A percentile compares a stretch with the other conserved stretches of the same genome.
Evolutionary conservation across 2,113 vertebrate species (phyloP).

Genomic region (Lepidothrix coronata): DNA sequence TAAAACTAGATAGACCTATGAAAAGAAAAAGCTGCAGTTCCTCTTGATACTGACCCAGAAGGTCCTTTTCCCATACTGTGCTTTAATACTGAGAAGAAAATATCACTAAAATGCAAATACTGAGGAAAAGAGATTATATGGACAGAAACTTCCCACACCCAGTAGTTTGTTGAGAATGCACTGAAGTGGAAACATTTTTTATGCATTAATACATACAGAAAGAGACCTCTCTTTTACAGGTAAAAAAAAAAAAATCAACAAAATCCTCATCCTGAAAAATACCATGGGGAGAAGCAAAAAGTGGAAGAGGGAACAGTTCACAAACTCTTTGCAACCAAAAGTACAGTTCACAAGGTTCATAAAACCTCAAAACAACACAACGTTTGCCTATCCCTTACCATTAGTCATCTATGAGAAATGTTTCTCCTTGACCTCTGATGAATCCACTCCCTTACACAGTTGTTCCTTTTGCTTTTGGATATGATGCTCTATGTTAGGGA

Average conservation of each 20-base stretch:
- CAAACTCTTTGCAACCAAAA: constrained; percentile 35
- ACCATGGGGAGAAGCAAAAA: not conserved
- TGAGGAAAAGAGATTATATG: not conserved
- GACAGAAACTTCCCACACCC: not conserved
- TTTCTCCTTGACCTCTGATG: constrained; percentile 30
- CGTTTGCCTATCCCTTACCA: constrained; percentile 50
- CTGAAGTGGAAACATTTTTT: not conserved
- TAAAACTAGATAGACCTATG: not conserved
- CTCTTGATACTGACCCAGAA: not conserved
- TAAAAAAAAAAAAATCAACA: not conserved
- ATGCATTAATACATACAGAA: not conserved
- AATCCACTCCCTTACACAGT: not conserved
- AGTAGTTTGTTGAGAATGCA: not conserved
- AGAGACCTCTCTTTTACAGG: not conserved
- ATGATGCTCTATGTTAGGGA: not conserved
- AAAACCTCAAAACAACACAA: constrained; percentile 47
- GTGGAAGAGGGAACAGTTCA: not conserved
- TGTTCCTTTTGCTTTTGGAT: not conserved
- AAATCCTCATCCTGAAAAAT: not conserved
- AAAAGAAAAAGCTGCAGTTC: not conserved
- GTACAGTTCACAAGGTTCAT: constrained; percentile 50
- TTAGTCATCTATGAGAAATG: constrained; percentile 49
- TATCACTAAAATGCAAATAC: not conserved
- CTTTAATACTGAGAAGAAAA: not conserved
- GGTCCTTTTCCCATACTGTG: not conserved